These are phyloP conservation scores for Synodontis membranacea DNA, from an alignment of 2,113 vertebrate species.

Conservation along the genomic window DNA sequence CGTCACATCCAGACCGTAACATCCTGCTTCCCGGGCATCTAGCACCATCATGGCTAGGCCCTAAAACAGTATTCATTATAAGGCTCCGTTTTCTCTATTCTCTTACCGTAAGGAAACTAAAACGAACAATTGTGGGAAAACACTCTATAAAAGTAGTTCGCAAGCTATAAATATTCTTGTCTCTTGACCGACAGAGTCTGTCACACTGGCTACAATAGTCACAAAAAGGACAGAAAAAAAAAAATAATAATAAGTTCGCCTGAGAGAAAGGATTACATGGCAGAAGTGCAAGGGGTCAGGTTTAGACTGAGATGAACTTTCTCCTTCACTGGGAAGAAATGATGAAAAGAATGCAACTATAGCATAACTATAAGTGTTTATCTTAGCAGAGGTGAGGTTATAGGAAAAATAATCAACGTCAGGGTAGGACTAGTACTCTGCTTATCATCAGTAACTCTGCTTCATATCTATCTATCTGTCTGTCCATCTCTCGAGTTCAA, in stretches of 20 bases:
- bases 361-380: not conserved
- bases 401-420: not conserved
- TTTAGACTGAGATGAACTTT: not conserved
- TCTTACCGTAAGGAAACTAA: not conserved
- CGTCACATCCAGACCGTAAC: conserved; percentile 1
- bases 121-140: conserved; percentile 1
- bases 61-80: conserved; percentile 21
- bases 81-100: not conserved
- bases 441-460: no score
- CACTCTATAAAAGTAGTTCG: conserved; percentile 13
- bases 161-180: conserved; percentile 33
- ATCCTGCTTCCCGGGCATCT: not conserved
- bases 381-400: not conserved
- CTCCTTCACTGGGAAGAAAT: not conserved
- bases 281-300: not conserved
- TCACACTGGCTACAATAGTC: not conserved
- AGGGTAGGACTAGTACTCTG: not conserved
- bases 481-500: not conserved
- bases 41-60: conserved; percentile 11
- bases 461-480: not conserved
- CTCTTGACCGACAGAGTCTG: not conserved
- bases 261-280: not conserved
- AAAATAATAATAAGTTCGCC: not conserved
- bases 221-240: not conserved
- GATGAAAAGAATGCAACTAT: not conserved